Conservation (phyloP, 2,797 vertebrate species). For the Craterocephalus amniculus region DNA sequence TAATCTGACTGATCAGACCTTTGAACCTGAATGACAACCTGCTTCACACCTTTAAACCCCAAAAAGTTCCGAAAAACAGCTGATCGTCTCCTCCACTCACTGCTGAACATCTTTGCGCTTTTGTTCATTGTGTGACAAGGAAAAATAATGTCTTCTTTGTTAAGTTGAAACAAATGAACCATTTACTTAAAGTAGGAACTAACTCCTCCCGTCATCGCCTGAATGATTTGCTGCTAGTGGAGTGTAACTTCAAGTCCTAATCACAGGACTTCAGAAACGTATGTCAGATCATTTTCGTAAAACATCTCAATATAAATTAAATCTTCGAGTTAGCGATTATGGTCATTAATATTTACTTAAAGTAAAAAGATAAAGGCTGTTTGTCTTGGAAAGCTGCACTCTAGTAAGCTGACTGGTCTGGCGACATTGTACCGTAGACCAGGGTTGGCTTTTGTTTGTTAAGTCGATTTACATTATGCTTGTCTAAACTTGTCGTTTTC, state of each 20-base stretch:
- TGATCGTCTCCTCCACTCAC: not conserved
- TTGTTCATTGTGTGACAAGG: not conserved
- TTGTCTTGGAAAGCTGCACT: not conserved
- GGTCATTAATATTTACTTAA: not conserved
- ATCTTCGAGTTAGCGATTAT: not conserved
- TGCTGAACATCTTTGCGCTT: slow-evolving; percentile 20
- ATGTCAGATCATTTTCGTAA: not conserved
- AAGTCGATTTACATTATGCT: not conserved
- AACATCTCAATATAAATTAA: slow-evolving; percentile 4
- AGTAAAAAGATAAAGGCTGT: not conserved
- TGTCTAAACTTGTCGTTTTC: not conserved
- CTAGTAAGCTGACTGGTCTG: slow-evolving; percentile 11
- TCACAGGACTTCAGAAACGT: not conserved
- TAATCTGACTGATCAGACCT: not conserved
- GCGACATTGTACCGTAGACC: not conserved
- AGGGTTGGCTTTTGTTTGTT: not conserved
- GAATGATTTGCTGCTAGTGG: slow-evolving; percentile 4
- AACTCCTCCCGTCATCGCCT: not conserved
- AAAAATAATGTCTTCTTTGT: not conserved
- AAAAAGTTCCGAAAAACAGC: not conserved
- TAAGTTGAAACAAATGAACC: not conserved
- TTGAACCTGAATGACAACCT: not conserved
- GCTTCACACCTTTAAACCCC: not conserved
- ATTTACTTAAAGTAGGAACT: not conserved
- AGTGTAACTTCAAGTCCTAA: not conserved